phyloP scores from a whole-genome alignment of 2,888 invertebrate species.

The Pachliopta kotzebuea region DNA sequence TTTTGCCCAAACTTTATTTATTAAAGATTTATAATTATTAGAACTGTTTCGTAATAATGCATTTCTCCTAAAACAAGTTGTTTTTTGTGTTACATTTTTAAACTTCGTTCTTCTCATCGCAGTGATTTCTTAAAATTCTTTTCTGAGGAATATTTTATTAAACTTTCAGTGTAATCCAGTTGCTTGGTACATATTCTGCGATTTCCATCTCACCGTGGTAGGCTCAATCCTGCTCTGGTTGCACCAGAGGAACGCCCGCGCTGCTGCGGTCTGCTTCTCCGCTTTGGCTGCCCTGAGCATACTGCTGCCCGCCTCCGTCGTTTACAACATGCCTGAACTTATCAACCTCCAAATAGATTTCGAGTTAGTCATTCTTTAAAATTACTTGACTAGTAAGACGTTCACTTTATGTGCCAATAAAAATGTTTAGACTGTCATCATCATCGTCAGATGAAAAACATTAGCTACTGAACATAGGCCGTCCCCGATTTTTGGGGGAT shows the following conservation, averaged over 20 bases:
- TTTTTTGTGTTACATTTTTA: too few species aligned
- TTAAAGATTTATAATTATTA: too few species aligned
- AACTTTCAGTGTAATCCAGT: slow-evolving; percentile 6
- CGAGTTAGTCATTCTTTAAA: slow-evolving; percentile 11
- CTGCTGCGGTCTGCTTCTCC: slow-evolving; percentile 6
- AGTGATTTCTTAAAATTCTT: too few species aligned
- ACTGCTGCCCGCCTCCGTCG: slow-evolving; percentile 8
- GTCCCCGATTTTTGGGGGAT: too few species aligned
- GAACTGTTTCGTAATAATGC: too few species aligned
- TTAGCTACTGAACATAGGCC: too few species aligned
- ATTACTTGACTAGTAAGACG: background rate
- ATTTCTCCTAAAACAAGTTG: too few species aligned
- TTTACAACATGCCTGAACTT: background rate
- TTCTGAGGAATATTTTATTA: too few species aligned
- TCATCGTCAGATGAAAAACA: too few species aligned
- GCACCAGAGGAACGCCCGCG: slow-evolving; percentile 1
- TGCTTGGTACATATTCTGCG: slow-evolving; percentile 25
- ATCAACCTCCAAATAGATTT: slow-evolving; percentile 3
- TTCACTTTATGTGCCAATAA: background rate
- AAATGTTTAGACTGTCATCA: background rate
- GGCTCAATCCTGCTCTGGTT: slow-evolving; percentile 14
- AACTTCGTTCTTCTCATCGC: too few species aligned
- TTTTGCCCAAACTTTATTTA: too few species aligned
- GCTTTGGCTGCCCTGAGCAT: slow-evolving; percentile 10
- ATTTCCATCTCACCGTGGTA: slow-evolving; percentile 19